These are phyloP conservation scores for Cecidostiba fungosa DNA, from an alignment of 2,888 invertebrate genomes.

Conservation along the genomic window DNA sequence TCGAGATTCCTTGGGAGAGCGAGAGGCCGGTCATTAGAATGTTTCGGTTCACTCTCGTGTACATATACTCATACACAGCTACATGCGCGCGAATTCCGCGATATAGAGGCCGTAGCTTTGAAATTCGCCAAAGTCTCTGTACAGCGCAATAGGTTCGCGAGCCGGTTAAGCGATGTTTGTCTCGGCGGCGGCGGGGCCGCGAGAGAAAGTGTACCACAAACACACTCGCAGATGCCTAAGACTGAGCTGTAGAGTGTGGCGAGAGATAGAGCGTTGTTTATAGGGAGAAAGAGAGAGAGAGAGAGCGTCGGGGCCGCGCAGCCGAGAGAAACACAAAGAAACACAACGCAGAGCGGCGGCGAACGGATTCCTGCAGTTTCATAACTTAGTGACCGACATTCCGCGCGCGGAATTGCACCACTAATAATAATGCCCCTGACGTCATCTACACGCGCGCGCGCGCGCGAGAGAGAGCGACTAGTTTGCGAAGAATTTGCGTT, in stretches of 20 bases:
- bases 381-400: constrained; percentile 78
- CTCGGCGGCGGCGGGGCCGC: constrained; percentile 65
- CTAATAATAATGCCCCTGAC: constrained; percentile 74
- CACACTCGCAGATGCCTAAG: background rate
- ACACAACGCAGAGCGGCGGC: constrained; percentile 53
- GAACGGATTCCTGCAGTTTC: constrained; percentile 77
- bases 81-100: background rate
- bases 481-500: constrained; percentile 60
- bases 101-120: background rate
- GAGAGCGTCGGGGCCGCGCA: background rate
- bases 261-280: constrained; percentile 26
- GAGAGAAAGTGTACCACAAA: constrained; percentile 75
- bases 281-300: constrained; percentile 40
- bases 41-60: background rate
- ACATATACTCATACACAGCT: too few species aligned
- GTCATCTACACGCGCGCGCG: constrained; percentile 67
- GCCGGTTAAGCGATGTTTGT: constrained; percentile 69
- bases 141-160: constrained; percentile 40
- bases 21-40: background rate
- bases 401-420: constrained; percentile 75
- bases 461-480: constrained; percentile 14
- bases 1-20: background rate
- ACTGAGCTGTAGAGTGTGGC: background rate
- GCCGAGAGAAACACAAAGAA: constrained; percentile 46
- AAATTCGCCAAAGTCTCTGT: constrained; percentile 21